Evolutionary conservation across 2,888 invertebrate genomes (phyloP), one percentile per base, ranked within the genome.

Genomic region (Pyrocoelia pectoralis): DNA sequence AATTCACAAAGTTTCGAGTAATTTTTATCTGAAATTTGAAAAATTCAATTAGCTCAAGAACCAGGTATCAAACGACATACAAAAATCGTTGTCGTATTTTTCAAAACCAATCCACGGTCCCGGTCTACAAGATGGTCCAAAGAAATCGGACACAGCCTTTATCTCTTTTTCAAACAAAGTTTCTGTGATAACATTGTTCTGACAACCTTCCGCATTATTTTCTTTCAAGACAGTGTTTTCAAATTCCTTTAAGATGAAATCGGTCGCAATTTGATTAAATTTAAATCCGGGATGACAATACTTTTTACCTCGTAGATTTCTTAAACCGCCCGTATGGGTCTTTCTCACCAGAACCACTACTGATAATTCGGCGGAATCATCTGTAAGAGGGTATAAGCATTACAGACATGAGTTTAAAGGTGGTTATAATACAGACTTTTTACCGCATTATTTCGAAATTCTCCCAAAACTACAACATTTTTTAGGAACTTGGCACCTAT

Each of bases 81-180:
- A 89, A 9, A 90, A 82, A 51, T 76, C 71, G 9, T 77, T 75
- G 72, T 90, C 43, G 12, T 15, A 5, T 10, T 56, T 28, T 6
- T 56, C 59, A 12, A 52, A 18, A 12, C 82, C 73, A 2, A 86
- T 85, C 91, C 91, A 91, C 0, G 80, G 75, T 0, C 93, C 93
- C 3, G 93, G 93, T 51, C 91, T 84, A 80, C 93, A 94, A 64
- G 88, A 88, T 0, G 83, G 81, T 0, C 85, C 84, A 82, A 93
- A 93, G 83, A 88, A 90, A 0, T 78, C 73, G 51, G 82, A 83
- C 0, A 92, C 82, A 1, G 86, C 84, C 41, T 84, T 82, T 15
- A 89, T 83, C 67, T 91, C 89, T 69, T 90, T 77, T 75, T 89
- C 79, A 0, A 84, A 83, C 6, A 85, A 79, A 18, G 60, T 66